phyloP scores from a whole-genome alignment of 2,888 invertebrate genomes.

The Odontocolon sp. region DNA sequence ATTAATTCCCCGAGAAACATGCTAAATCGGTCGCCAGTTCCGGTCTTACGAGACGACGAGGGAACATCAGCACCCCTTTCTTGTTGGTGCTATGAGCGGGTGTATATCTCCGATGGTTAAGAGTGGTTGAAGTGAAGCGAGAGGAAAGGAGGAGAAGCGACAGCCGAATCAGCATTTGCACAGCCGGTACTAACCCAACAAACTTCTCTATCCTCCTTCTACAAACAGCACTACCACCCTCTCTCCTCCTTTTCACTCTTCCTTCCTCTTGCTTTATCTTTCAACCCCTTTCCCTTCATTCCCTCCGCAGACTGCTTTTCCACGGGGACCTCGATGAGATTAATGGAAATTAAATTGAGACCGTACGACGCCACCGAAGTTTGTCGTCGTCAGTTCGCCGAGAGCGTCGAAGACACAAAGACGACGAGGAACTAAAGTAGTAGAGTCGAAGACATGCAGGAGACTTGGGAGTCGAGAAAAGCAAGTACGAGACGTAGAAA shows the following conservation, averaged over 20 bases:
- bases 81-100: not conserved
- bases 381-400: constrained; percentile 43
- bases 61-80: constrained; percentile 17
- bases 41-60: constrained; percentile 10
- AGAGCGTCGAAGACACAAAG: constrained; percentile 43
- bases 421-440: not conserved
- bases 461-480: constrained; percentile 1
- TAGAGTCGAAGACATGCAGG: not conserved
- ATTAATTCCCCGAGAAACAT: constrained; percentile 34
- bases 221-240: not conserved
- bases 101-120: constrained; percentile 1
- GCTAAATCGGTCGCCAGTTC: constrained; percentile 20
- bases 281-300: not conserved
- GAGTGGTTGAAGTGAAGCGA: not conserved
- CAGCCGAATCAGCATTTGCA: constrained; percentile 49
- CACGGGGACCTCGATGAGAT: constrained; percentile 61
- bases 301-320: not conserved
- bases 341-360: constrained; percentile 66
- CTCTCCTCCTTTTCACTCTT: not conserved
- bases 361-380: constrained; percentile 58
- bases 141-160: not conserved
- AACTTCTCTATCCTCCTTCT: constrained; percentile 30
- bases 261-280: not conserved
- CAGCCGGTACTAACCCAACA: constrained; percentile 53
- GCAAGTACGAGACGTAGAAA: not conserved